Conservation (phyloP, 2,888 invertebrate species). For the Callyntrura sp. region DNA sequence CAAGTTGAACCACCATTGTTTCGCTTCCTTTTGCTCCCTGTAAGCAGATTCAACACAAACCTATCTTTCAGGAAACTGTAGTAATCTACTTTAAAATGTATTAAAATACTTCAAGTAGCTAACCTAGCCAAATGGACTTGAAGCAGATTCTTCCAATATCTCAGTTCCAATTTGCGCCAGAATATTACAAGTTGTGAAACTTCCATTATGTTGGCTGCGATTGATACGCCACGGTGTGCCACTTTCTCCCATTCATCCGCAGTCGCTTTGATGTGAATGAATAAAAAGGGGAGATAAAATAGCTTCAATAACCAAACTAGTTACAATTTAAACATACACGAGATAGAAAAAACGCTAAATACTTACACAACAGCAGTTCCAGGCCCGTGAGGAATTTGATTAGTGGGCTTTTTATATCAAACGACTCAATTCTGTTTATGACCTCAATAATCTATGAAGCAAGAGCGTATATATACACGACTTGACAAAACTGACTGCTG, state of each 20-base stretch:
- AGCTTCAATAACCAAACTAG: background rate
- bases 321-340: background rate
- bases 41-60: constrained; percentile 72
- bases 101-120: constrained; percentile 37
- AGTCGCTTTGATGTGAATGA: constrained; percentile 63
- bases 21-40: constrained; percentile 89
- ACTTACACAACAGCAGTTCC: constrained; percentile 93
- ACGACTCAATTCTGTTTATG: constrained; percentile 85
- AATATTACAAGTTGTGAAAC: constrained; percentile 93
- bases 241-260: constrained; percentile 97
- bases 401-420: constrained; percentile 93
- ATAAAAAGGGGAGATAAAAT: background rate
- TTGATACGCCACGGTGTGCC: constrained; percentile 94
- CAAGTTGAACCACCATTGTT: constrained; percentile 96
- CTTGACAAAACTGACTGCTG: background rate
- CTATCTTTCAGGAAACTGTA: background rate
- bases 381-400: constrained; percentile 96
- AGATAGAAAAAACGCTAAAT: background rate
- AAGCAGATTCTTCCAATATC: constrained; percentile 94
- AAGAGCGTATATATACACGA: background rate
- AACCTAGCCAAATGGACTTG: constrained; percentile 89
- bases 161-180: constrained; percentile 96
- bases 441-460: constrained; percentile 80
- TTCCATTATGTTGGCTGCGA: constrained; percentile 90
- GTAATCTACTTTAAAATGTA: background rate